A percentile compares a stretch with the other conserved stretches of the same genome.
phyloP scores from a whole-genome alignment of 2,888 invertebrate genomes.

The Chironomus riparius region DNA sequence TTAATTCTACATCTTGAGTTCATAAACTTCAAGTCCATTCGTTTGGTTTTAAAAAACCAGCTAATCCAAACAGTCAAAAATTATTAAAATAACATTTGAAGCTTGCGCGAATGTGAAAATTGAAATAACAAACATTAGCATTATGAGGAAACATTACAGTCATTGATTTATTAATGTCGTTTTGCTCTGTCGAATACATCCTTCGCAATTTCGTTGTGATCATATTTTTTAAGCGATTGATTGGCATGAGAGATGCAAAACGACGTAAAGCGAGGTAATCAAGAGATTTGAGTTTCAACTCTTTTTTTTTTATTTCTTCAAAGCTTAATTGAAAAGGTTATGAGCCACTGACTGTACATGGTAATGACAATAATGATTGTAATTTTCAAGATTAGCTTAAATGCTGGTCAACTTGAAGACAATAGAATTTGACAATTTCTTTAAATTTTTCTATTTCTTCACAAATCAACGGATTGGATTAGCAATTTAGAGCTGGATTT shows the following conservation, averaged over 20 bases:
- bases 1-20: background rate
- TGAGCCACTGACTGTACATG: background rate
- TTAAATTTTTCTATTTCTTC: too few relatives aligned
- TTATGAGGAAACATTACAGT: background rate
- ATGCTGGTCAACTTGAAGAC: too few relatives aligned
- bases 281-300: background rate
- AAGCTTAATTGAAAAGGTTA: conserved; percentile 17
- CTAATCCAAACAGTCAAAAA: background rate
- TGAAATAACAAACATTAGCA: background rate
- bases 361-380: too few relatives aligned
- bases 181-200: conserved; percentile 16
- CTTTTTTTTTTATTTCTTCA: background rate
- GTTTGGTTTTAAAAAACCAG: background rate
- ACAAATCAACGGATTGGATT: too few relatives aligned
- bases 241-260: conserved; percentile 2
- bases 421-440: too few relatives aligned
- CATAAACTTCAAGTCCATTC: background rate
- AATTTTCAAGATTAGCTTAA: background rate
- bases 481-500: too few relatives aligned
- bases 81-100: background rate
- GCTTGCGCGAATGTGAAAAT: background rate
- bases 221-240: background rate
- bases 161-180: conserved; percentile 17
- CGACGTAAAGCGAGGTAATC: background rate
- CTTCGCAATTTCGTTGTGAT: conserved; percentile 12